Percentiles rank a stretch among this genome's conserved stretches.
Evolutionary conservation across 2,888 invertebrate species (phyloP).

Genomic region (Euzetes globulus): DNA sequence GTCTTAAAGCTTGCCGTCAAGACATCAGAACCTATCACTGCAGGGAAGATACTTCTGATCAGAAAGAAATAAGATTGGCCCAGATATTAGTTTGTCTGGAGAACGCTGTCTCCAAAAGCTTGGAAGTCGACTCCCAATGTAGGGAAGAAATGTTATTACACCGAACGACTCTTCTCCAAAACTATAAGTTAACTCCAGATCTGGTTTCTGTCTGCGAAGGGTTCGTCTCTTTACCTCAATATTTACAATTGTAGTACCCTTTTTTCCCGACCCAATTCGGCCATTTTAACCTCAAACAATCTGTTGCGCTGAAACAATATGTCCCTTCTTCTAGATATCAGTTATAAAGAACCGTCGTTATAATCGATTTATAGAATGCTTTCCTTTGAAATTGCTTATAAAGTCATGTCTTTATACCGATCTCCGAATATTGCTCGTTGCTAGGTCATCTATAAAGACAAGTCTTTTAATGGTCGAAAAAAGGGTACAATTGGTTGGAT

Average conservation of each 20-base stretch:
- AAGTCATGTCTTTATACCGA: no score
- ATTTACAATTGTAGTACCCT: no score
- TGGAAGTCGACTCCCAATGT: conserved; percentile 63
- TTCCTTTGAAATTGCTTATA: not conserved
- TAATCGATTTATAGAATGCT: no score
- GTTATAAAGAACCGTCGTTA: no score
- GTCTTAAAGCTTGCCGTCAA: conserved; percentile 66
- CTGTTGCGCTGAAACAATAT: no score
- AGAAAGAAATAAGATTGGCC: conserved; percentile 73
- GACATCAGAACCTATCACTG: conserved; percentile 82
- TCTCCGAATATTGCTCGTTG: no score
- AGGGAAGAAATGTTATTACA: conserved; percentile 82
- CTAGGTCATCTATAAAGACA: no score
- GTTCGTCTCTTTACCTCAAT: conserved; percentile 32
- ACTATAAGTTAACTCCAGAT: conserved; percentile 87
- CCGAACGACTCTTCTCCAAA: conserved; percentile 80
- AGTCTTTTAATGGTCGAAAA: no score
- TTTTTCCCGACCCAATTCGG: no score
- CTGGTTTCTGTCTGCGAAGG: conserved; percentile 75
- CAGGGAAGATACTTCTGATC: conserved; percentile 60
- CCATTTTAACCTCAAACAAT: no score
- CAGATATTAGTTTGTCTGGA: conserved; percentile 90
- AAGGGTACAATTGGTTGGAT: no score
- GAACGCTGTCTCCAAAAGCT: conserved; percentile 48
- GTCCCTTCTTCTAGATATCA: no score